phyloP scores from a whole-genome alignment of 1,140 invertebrate species.

The Elymnias hypermnestra region DNA sequence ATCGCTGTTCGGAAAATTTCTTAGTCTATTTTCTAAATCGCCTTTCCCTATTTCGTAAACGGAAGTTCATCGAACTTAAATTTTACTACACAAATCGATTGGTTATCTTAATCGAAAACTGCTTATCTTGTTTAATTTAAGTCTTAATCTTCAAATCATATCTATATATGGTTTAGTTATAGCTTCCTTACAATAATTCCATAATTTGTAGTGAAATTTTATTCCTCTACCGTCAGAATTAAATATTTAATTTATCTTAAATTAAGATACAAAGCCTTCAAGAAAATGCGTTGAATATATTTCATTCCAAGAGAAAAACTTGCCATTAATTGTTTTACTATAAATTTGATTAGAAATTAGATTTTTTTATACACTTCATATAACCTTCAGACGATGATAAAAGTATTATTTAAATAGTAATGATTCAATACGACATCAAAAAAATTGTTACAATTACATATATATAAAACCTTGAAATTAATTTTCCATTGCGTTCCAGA shows the following conservation, averaged over 20 bases:
- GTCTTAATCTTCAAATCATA: conserved; percentile 34
- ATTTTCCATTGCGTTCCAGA: too few species aligned
- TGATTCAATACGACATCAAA: too few species aligned
- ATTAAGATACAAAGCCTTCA: too few species aligned
- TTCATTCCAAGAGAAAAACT: too few species aligned
- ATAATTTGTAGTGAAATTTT: conserved; percentile 1
- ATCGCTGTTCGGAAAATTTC: conserved; percentile 39
- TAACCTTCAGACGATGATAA: too few species aligned
- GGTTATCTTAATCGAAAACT: conserved; percentile 41
- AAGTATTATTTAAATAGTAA: too few species aligned
- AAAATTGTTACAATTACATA: too few species aligned
- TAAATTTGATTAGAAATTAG: too few species aligned
- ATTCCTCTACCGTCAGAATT: neutral
- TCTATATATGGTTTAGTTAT: neutral
- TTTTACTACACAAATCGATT: conserved; percentile 34
- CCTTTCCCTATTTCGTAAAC: conserved; percentile 57
- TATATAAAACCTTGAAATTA: too few species aligned
- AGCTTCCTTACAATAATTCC: conserved; percentile 21
- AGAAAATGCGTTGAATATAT: too few species aligned
- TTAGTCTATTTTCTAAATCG: conserved; percentile 37
- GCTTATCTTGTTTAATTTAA: conserved; percentile 50
- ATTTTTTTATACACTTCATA: too few species aligned
- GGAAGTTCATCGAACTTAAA: conserved; percentile 64
- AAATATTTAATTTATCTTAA: neutral
- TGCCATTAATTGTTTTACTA: too few species aligned